phyloP scores from a whole-genome alignment of 2,797 vertebrate genomes.

The Lagodon rhomboides region DNA sequence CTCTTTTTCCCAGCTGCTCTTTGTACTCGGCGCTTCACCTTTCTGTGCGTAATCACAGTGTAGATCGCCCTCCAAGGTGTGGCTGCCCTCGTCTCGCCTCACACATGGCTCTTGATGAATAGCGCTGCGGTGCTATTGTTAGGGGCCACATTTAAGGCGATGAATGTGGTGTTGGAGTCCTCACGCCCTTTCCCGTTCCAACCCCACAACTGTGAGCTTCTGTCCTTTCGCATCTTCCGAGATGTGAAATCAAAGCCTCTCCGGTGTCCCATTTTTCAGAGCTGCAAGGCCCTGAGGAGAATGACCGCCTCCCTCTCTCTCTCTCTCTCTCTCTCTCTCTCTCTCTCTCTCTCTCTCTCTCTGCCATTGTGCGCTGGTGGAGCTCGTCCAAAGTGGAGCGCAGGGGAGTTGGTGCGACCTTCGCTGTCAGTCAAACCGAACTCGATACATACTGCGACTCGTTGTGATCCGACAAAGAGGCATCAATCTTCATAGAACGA shows the following conservation, averaged over 20 bases:
- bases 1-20: constrained; percentile 6
- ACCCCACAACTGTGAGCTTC: constrained; percentile 38
- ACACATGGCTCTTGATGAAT: constrained; percentile 49
- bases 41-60: constrained; percentile 34
- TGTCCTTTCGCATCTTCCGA: constrained; percentile 57
- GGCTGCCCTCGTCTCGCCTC: constrained; percentile 42
- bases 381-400: constrained; percentile 56
- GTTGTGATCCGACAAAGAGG: constrained; percentile 44
- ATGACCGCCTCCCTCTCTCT: constrained; percentile 15
- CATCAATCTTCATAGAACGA: constrained; percentile 15
- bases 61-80: constrained; percentile 44
- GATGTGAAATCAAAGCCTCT: constrained; percentile 74
- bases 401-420: constrained; percentile 56
- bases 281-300: constrained; percentile 54
- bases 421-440: constrained; percentile 52
- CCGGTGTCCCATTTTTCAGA: constrained; percentile 66
- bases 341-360: neutral
- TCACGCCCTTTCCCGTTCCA: constrained; percentile 51
- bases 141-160: constrained; percentile 60
- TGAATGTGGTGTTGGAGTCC: constrained; percentile 56
- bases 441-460: constrained; percentile 42
- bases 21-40: constrained; percentile 20
- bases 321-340: constrained; percentile 1
- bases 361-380: constrained; percentile 64
- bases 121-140: constrained; percentile 53